Conservation (phyloP, 1,140 invertebrate species). For the Melipona quadrifasciata region DNA sequence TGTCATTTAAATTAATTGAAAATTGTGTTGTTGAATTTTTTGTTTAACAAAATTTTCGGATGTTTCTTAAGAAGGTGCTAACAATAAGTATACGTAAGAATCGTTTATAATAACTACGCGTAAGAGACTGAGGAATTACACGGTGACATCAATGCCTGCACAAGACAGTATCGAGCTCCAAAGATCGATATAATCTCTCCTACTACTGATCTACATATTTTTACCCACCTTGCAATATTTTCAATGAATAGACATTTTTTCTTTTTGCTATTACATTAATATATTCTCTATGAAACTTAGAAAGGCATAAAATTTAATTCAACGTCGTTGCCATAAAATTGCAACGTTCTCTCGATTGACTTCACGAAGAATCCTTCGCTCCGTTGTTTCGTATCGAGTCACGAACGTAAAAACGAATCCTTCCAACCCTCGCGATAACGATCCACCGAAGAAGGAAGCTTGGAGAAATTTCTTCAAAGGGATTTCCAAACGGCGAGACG, state of each 20-base stretch:
- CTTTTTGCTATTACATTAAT: no score
- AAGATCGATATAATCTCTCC: background rate
- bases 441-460: background rate
- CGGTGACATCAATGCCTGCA: slow-evolving; percentile 35
- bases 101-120: no score
- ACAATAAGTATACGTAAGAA: no score
- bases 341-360: background rate
- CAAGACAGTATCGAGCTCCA: background rate
- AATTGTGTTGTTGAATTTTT: background rate
- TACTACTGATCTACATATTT: background rate
- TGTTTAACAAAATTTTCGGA: background rate
- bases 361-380: background rate
- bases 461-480: background rate
- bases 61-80: background rate
- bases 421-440: background rate
- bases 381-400: slow-evolving; percentile 16
- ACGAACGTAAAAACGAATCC: background rate
- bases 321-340: background rate
- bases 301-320: no score
- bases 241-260: background rate
- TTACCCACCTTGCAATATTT: background rate
- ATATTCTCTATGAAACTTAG: accelerated
- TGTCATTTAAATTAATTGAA: background rate
- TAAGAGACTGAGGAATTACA: background rate
- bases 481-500: background rate